Base-by-base conservation (phyloP, 2,888 invertebrate genomes). In the Dione vanillae region DNA sequence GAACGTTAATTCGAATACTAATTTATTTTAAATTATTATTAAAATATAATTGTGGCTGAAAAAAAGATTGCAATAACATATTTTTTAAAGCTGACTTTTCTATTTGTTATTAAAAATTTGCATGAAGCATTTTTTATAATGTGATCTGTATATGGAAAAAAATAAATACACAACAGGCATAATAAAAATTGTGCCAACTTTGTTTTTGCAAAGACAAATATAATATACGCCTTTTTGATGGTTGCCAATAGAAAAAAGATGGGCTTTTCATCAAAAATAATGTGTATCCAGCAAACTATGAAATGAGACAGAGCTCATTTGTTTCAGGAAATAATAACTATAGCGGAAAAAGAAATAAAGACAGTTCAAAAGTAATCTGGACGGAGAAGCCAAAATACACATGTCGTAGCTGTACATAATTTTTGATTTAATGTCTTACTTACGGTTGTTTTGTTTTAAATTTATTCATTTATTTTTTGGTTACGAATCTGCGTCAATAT, bases 251-350 rank as follows among this genome's bases (percentile, higher is more conserved):
- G 47, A 65, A 68, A 73, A 64, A 68, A 69, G 64, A 64, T 43
- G 51, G 62, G 64, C 66, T 52, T 71, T 73, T 73, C 69, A 68
- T 54, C 43, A 47, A 66, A 59, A 70, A 67, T 69, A 74, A 71
- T 74, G 72, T 56, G 65, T 72, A 74, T 67, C 59, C 72, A 72
- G 69, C 71, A 70, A 67, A 71, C 73, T 70, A 69, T 73, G 71
- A 73, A 75, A 73, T 71, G 73, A 73, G 73, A 73, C 65, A 67
- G 66, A 68, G 68, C 72, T 75, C 72, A 75, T 75, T 75, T 75
- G 71, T 75, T 75, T 70, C 74, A 70, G 71, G 68, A 72, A 75
- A 72, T 74, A 75, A 75, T 73, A 74, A 74, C 71, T 74, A 75
- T 59, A 40, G 71, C 43, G 62, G 68, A 61, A 70, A 56, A 66